A percentile compares a stretch with the other conserved stretches of the same genome.
phyloP scores from a whole-genome alignment of 2,113 vertebrate genomes.

The Stigmatopora argus region DNA sequence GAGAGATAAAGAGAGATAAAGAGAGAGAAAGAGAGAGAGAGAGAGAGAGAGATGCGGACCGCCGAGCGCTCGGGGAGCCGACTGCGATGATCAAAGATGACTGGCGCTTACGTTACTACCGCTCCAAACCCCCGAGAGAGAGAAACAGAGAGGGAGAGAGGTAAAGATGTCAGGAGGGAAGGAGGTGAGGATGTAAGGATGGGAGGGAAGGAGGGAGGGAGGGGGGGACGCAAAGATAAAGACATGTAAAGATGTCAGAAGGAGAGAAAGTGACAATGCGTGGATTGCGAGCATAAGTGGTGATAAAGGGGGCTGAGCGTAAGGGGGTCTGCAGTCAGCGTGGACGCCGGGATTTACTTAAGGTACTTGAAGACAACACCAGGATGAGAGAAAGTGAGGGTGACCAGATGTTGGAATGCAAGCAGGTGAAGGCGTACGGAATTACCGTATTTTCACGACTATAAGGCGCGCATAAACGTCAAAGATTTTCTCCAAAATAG shows the following conservation, averaged over 20 bases:
- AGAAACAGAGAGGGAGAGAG: conserved; percentile 1
- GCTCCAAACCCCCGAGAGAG: conserved; percentile 32
- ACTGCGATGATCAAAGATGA: conserved; percentile 60
- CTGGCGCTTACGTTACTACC: conserved; percentile 54
- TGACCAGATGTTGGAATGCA: background rate
- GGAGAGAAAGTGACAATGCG: background rate
- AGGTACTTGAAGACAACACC: no score
- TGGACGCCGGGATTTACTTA: no score
- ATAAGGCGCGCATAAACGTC: no score
- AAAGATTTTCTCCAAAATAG: no score
- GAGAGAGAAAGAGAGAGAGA: conserved; percentile 28
- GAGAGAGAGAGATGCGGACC: conserved; percentile 44
- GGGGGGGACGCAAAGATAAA: background rate
- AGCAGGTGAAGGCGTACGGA: background rate
- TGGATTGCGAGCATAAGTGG: no score
- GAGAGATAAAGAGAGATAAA: conserved; percentile 13
- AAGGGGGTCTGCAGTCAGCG: no score
- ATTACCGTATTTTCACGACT: no score
- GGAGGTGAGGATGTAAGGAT: background rate
- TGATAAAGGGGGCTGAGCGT: no score
- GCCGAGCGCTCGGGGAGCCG: conserved; percentile 43
- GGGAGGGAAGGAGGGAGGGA: background rate
- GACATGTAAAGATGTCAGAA: background rate
- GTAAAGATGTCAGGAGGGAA: background rate
- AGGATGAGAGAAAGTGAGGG: background rate